Base-by-base conservation (phyloP, 2,797 vertebrate genomes). In the Crenuchus spilurus region DNA sequence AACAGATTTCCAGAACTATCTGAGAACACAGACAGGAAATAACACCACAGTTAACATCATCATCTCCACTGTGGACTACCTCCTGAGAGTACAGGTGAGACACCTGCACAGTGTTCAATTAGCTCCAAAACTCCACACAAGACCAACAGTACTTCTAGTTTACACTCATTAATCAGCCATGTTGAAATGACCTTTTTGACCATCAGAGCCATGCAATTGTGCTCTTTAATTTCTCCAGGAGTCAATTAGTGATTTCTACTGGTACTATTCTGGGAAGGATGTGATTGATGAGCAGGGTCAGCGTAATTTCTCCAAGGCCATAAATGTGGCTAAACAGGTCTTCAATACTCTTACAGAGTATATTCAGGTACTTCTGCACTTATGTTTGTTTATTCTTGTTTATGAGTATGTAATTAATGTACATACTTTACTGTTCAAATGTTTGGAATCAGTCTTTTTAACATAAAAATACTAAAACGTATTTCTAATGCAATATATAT, bases 201-300 rank as follows among this genome's bases (percentile, higher is more conserved):
- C 2, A 22, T 42, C 2, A 58, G 10, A 11, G 9, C 41, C 16
- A 13, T 3, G 1, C 26, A 54, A 4, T 48, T 35, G 13, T 52
- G 30, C 16, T 39, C 26, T 70, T 54, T 14, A 1, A 10, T 70
- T n/a, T 74, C 82, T 83, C 10, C 76, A 98, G 96, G 96, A 98
- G 81, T 98, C 96, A 6, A 97, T 98, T 83, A 98, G 96, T 88
- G 96, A 98, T 86, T 98, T 98, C 81, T 98, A 98, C 80, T 98
- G 97, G 96, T 98, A 95, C 88, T 98, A 98, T 83, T 98, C 97
- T 82, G 97, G 96, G 4, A 98, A 98, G 80, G 97, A 98, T 52
- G 92, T 98, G 41, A 98, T 98, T 54, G 97, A 98, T 44, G 97
- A 97, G 39, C 97, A 98, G 84, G 97, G 97, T 22, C 96, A 98